phyloP scores from a whole-genome alignment of 1,140 invertebrate genomes.

The Drosophila quadrilineata region DNA sequence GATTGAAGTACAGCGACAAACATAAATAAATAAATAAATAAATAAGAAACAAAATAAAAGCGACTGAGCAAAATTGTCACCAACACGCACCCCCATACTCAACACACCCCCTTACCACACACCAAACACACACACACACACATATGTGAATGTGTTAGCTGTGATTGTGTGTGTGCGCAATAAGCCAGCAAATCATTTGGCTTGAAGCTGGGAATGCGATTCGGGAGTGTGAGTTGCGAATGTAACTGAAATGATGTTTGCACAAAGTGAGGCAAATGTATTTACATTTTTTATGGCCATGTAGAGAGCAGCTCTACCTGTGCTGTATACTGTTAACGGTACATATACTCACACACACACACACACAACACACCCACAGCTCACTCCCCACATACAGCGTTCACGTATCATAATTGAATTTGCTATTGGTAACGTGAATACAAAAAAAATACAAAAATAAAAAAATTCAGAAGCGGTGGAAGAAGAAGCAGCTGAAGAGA shows the following conservation, averaged over 20 bases:
- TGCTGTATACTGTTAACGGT: no score
- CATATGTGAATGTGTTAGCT: no score
- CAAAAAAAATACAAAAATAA: background rate
- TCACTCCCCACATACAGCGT: conserved; percentile 13
- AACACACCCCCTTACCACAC: no score
- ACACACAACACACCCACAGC: no score
- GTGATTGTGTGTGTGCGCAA: no score
- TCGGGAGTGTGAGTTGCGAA: conserved; percentile 14
- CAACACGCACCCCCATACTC: conserved; percentile 16
- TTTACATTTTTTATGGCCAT: conserved; percentile 54
- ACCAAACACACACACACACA: conserved; percentile 3
- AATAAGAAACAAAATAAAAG: conserved; percentile 17
- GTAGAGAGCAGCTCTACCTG: conserved; percentile 27
- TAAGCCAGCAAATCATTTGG: conserved; percentile 41
- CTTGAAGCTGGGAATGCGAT: background rate
- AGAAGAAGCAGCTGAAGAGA: no score
- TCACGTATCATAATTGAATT: conserved; percentile 20
- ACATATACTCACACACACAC: no score
- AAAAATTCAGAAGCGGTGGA: no score
- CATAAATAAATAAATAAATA: conserved; percentile 23
- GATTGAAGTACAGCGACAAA: conserved; percentile 5
- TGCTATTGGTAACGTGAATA: conserved; percentile 1
- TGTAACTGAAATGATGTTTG: conserved; percentile 58
- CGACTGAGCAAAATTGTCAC: conserved; percentile 27
- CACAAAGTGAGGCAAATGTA: conserved; percentile 56